Base-by-base conservation (phyloP, 2,113 vertebrate genomes). In the Cyprinodon brontotheroides region DNA sequence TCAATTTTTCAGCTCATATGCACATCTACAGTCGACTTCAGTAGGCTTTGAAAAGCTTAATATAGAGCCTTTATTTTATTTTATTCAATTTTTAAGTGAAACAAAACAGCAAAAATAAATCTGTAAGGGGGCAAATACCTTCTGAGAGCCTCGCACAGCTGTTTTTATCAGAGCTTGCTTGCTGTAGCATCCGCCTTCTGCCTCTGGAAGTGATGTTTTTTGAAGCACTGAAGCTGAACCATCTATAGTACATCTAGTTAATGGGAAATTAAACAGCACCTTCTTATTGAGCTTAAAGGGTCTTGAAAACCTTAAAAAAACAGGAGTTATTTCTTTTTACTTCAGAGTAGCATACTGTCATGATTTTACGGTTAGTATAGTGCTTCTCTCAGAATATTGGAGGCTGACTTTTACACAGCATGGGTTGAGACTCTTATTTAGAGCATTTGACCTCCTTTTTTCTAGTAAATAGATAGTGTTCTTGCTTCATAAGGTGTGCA, bases 401-500 rank as follows among this genome's bases (percentile, higher is more conserved):
- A 53, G 59, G 77, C 38, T 62, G 3, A 2, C 12, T 57, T 72
- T 63, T 65, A 1, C 70, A 53, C n/a, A 50, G 37, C 29, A 9
- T 4, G 1, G 4, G 12, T 62, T 17, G 47, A 60, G 3, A 40
- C 61, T 41, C 53, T 50, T 29, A 37, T 7, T 60, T 12, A 12
- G 12, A 20, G 53, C 38, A 0, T 84, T 71, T 78, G 68, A 86
- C 89, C 83, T 81, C 61, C 37, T 45, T 0, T 14, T 20, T 29
- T 45, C 14, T 10, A 0, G 48, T 40, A 40, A 74, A 61, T 8
- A 20, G 69, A 61, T 77, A 22, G 17, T 1, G 53, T 72, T 62
- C 61, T 64, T 11, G 43, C 38, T 11, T 20, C 61, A 59, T 69
- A 67, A 85, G 80, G 78, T 83, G 80, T 74, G 61, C 81, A 47